A percentile compares a stretch with the other conserved stretches of the same genome.
Conservation (phyloP, 2,113 vertebrate genomes). For the Sylvilagus bachmani region DNA sequence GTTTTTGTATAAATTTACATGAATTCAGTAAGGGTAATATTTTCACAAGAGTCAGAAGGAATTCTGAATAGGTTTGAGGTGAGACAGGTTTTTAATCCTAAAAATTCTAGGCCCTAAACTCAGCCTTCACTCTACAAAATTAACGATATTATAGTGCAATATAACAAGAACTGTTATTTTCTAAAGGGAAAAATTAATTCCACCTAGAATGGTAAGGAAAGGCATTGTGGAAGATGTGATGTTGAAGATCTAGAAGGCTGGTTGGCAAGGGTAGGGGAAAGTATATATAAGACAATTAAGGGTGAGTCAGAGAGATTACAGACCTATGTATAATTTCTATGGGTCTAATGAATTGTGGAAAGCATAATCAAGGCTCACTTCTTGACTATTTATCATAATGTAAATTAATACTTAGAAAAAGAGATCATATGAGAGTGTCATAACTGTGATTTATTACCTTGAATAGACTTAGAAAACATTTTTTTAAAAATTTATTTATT, state of each 20-base stretch:
- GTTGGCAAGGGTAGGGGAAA: neutral
- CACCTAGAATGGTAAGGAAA: neutral
- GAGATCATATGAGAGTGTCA: neutral
- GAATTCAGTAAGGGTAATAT: neutral
- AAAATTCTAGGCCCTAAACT: neutral
- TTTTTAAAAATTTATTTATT: too few relatives aligned
- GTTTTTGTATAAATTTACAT: conserved; percentile 24
- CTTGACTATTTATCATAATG: neutral
- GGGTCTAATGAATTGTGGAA: conserved; percentile 1
- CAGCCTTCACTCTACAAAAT: neutral
- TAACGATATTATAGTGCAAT: neutral
- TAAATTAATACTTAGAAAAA: conserved; percentile 41
- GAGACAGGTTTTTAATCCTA: neutral
- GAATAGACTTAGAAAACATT: neutral
- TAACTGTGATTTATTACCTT: conserved; percentile 22
- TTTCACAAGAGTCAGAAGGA: conserved; percentile 12
- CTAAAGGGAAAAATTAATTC: conserved; percentile 46
- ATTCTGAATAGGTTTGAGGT: neutral
- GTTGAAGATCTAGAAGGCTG: neutral
- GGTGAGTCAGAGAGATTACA: neutral
- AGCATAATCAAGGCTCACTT: neutral
- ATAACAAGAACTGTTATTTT: conserved; percentile 28
- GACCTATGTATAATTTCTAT: neutral
- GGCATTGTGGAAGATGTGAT: neutral
- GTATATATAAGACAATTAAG: conserved; percentile 1